phyloP scores from a whole-genome alignment of 2,888 invertebrate species.

The Ephialtes manifestator region DNA sequence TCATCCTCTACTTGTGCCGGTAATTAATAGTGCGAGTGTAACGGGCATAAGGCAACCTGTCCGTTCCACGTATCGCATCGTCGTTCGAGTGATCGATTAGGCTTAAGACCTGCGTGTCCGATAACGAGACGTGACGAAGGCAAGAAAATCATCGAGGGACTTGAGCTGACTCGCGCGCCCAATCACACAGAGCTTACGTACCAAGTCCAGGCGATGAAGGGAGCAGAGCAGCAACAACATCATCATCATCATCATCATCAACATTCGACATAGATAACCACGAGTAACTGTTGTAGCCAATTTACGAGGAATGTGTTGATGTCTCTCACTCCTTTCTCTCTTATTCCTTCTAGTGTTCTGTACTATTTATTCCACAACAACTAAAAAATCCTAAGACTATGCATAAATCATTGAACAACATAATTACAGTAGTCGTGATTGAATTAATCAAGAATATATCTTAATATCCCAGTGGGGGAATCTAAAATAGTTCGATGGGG shows the following conservation, averaged over 20 bases:
- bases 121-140: slow-evolving; percentile 74
- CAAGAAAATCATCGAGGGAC: slow-evolving; percentile 60
- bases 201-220: slow-evolving; percentile 11
- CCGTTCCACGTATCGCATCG: slow-evolving; percentile 71
- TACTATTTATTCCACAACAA: slow-evolving; percentile 22
- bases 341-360: neutral
- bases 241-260: slow-evolving; percentile 37
- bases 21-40: slow-evolving; percentile 79
- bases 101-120: slow-evolving; percentile 66
- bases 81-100: slow-evolving; percentile 77
- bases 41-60: slow-evolving; percentile 72
- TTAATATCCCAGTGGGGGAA: slow-evolving; percentile 18
- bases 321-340: neutral
- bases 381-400: slow-evolving; percentile 1
- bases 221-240: slow-evolving; percentile 21
- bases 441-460: slow-evolving; percentile 39
- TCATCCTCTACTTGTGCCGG: slow-evolving; percentile 62
- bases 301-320: slow-evolving; percentile 47
- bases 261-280: slow-evolving; percentile 49
- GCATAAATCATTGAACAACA: slow-evolving; percentile 37
- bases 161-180: slow-evolving; percentile 26
- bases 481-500: slow-evolving; percentile 29
- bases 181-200: slow-evolving; percentile 25
- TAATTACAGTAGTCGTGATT: slow-evolving; percentile 52
- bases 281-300: slow-evolving; percentile 43